Percentiles rank a stretch among this genome's conserved stretches.
These are phyloP conservation scores for Prochilodus magdalenae DNA, from an alignment of 2,113 vertebrate species.

Conservation along the genomic window DNA sequence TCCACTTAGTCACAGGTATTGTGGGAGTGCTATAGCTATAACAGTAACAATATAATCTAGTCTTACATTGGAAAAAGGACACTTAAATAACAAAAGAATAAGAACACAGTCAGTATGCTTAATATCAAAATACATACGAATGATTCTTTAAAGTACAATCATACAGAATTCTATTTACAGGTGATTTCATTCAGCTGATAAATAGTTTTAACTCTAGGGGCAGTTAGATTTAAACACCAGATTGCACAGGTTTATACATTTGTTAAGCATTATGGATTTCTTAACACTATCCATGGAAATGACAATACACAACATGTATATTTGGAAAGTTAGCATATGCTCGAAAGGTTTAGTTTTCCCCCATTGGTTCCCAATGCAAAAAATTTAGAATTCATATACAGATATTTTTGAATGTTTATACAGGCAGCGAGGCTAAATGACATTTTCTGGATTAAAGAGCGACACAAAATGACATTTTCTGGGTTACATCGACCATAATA, in stretches of 20 bases:
- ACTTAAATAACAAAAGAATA: conserved; percentile 24
- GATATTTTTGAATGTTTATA: background rate
- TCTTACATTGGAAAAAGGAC: background rate
- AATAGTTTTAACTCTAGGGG: conserved; percentile 28
- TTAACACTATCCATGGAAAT: too few species aligned
- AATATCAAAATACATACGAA: conserved; percentile 1
- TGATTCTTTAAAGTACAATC: conserved; percentile 12
- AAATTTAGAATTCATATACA: background rate
- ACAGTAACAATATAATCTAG: background rate
- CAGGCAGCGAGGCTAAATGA: too few species aligned
- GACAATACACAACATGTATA: too few species aligned
- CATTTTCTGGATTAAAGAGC: background rate
- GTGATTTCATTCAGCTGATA: conserved; percentile 31
- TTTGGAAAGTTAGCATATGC: background rate
- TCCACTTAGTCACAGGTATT: background rate
- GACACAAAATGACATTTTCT: too few species aligned
- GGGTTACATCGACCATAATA: too few species aligned
- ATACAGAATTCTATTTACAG: conserved; percentile 43
- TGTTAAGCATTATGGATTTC: background rate
- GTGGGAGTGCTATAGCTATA: conserved; percentile 8
- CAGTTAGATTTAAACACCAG: background rate
- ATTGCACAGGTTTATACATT: conserved; percentile 6
- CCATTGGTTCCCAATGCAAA: too few species aligned
- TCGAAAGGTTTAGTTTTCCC: too few species aligned
- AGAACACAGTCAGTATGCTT: conserved; percentile 13